Percentiles rank a stretch among this genome's conserved stretches.
phyloP scores from a whole-genome alignment of 2,888 invertebrate genomes.

The Ctena decussata region DNA sequence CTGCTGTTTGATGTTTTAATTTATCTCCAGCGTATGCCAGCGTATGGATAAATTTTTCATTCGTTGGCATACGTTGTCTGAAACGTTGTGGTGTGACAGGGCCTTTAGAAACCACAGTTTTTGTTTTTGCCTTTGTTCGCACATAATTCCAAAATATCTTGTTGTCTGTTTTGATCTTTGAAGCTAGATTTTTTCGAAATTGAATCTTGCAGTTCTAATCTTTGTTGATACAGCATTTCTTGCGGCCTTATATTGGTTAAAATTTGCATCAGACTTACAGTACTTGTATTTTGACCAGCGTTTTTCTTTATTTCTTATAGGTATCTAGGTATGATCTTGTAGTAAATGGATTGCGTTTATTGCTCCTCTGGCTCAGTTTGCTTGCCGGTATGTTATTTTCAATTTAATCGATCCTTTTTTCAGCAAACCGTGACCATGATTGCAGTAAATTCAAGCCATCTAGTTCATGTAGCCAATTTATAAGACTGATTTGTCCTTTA shows the following conservation, averaged over 20 bases:
- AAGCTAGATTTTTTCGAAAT: conserved; percentile 12
- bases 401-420: not conserved
- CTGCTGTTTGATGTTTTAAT: too few relatives aligned
- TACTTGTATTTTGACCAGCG: conserved; percentile 21
- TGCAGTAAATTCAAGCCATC: not conserved
- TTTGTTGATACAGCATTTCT: conserved; percentile 17
- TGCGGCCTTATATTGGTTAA: conserved; percentile 7
- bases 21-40: too few relatives aligned
- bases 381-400: conserved; percentile 14
- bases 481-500: not conserved
- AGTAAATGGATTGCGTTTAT: conserved; percentile 10
- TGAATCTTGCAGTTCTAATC: not conserved
- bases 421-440: conserved; percentile 7
- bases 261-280: not conserved
- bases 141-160: conserved; percentile 29
- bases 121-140: conserved; percentile 9
- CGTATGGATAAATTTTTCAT: too few relatives aligned
- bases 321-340: not conserved
- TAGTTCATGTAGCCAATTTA: not conserved
- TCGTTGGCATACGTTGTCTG: too few relatives aligned
- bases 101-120: not conserved
- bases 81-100: too few relatives aligned
- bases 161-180: not conserved
- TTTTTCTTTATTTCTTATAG: conserved; percentile 12
- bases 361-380: not conserved